These are phyloP conservation scores for Resseliella maxima DNA, from an alignment of 2,888 invertebrate genomes.

Conservation along the genomic window DNA sequence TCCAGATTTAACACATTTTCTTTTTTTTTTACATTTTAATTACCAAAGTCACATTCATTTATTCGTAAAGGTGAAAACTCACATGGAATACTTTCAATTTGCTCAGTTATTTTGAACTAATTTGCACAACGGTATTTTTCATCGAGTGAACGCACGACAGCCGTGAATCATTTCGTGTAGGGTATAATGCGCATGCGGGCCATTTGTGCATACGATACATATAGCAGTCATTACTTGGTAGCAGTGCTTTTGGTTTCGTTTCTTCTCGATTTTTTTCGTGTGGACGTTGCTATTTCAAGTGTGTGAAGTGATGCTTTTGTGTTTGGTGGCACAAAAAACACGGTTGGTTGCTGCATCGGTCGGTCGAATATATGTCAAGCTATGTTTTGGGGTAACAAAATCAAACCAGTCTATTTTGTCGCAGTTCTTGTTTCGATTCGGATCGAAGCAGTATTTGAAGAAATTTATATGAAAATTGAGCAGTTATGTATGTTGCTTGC, in stretches of 20 bases:
- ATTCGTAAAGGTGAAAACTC: background rate
- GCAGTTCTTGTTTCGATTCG: conserved; percentile 12
- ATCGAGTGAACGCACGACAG: background rate
- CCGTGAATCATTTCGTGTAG: background rate
- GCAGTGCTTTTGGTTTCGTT: background rate
- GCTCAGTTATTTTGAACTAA: background rate
- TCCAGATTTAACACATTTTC: too few species aligned
- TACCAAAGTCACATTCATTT: conserved; percentile 13
- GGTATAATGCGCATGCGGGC: conserved; percentile 8
- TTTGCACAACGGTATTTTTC: background rate
- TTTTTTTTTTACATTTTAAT: background rate
- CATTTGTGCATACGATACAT: background rate
- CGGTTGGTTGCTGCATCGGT: conserved; percentile 23
- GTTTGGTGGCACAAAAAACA: background rate
- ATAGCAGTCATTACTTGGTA: background rate
- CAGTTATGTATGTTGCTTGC: background rate
- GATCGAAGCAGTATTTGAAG: background rate
- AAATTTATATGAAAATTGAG: background rate
- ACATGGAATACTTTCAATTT: background rate
- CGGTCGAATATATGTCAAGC: background rate
- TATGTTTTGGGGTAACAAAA: background rate
- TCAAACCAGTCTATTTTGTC: conserved; percentile 24
- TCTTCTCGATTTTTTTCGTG: background rate
- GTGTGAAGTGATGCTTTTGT: conserved; percentile 1
- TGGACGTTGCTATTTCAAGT: background rate